These are phyloP conservation scores for Lophius americanus DNA, from an alignment of 2,797 vertebrate genomes.

Conservation along the genomic window DNA sequence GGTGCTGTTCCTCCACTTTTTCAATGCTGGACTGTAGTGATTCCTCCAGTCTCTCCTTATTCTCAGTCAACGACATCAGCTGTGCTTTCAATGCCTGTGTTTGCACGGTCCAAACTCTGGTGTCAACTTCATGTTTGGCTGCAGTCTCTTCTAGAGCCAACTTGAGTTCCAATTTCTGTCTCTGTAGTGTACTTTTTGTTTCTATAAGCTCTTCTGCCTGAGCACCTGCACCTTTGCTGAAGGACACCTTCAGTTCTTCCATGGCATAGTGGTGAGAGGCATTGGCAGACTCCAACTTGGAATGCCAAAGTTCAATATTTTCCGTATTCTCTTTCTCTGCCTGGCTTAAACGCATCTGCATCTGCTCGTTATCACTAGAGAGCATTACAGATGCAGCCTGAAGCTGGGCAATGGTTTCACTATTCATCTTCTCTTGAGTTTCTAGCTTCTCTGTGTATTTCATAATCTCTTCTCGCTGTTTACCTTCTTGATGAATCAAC, in stretches of 20 bases:
- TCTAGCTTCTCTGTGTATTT: conserved; percentile 83
- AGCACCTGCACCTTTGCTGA: conserved; percentile 84
- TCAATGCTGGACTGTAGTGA: conserved; percentile 85
- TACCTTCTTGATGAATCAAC: conserved; percentile 78
- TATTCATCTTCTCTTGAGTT: conserved; percentile 79
- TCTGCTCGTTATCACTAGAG: conserved; percentile 87
- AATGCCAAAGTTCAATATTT: conserved; percentile 85
- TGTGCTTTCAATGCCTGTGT: conserved; percentile 78
- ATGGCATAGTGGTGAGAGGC: conserved; percentile 90
- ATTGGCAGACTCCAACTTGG: conserved; percentile 86
- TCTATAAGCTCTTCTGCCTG: conserved; percentile 86
- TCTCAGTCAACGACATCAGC: conserved; percentile 80
- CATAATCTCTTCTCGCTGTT: conserved; percentile 81
- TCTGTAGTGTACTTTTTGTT: conserved; percentile 87
- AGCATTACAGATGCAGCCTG: conserved; percentile 82
- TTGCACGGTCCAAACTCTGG: conserved; percentile 75
- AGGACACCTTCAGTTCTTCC: conserved; percentile 89
- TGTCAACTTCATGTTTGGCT: conserved; percentile 78
- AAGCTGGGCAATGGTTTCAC: conserved; percentile 83
- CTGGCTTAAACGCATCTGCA: conserved; percentile 85
- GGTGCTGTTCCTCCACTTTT: conserved; percentile 91
- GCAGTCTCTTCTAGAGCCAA: conserved; percentile 79
- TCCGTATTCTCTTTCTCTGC: conserved; percentile 89
- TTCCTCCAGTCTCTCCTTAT: conserved; percentile 89
- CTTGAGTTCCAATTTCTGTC: conserved; percentile 83